Evolutionary conservation across 2,888 invertebrate species (phyloP), one percentile per base, ranked within the genome.

Genomic region (Cheilosia grossa): DNA sequence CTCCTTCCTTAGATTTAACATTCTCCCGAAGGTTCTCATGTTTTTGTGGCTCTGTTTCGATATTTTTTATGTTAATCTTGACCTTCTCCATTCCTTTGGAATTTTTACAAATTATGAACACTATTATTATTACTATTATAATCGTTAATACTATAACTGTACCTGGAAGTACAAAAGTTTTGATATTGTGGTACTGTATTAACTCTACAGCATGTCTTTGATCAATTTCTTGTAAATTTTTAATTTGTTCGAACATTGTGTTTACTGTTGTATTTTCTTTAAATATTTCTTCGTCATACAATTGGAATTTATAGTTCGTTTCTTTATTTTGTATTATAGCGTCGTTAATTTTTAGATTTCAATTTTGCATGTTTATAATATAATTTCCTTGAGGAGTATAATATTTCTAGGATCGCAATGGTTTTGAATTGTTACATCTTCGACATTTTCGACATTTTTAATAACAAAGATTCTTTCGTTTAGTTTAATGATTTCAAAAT

Each of bases 301-400:
- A 19, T 30, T 72, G 24, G 21, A 75, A 53, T 19, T 27, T 54
- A 64, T 73, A 73, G 30, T 24, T 59, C 51, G 21, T 24, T 24
- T 24, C 47, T 59, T 59, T 59, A 40, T 72, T 61, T 51, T 61
- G 27, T n/a, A 70, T 49, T 30, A 61, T 17, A 27, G 40, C 61
- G 27, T 69, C 24, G 24, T 59, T 44, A 49, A 70, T 47, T 49
- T 49, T 59, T 13, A 56, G 44, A 44, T 47, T 56, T 24, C 27
- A 74, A 47, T 64, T 74, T 37, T 74, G 33, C 13, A 74, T 64
- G n/a, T 56, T 74, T 19, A 74, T 53, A 53, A 77, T 69, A 67
- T 44, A 61, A 47, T 69, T 69, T 27, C 69, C 69, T 37, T 15
- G 1, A 2, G 13, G 51, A 67, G 67, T 53, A 21, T 53, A 33